Percentiles rank a stretch among this genome's conserved stretches.
Evolutionary conservation across 2,797 vertebrate species (phyloP).

Genomic region (Acanthornis magna): DNA sequence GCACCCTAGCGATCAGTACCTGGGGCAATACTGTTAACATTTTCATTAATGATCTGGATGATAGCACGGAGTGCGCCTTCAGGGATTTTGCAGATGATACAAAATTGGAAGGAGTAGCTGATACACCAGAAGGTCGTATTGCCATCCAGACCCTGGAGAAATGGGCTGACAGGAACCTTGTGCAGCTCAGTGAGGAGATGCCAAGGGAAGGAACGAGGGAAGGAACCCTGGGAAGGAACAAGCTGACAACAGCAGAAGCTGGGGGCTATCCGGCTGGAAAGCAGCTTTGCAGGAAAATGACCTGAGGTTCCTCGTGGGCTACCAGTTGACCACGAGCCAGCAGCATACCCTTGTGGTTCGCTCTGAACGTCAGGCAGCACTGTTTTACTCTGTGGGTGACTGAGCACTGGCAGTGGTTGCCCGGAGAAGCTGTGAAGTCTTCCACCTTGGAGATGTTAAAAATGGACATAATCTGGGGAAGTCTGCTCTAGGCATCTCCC

Average conservation of each 20-base stretch:
- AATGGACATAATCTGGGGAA: not conserved
- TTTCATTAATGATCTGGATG: not conserved
- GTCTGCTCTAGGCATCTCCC: not conserved
- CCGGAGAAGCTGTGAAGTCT: not conserved
- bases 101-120: not conserved
- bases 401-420: not conserved
- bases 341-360: not conserved
- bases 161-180: not conserved
- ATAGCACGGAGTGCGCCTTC: not conserved
- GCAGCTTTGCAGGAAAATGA: not conserved
- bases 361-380: not conserved
- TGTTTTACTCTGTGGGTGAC: not conserved
- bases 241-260: not conserved
- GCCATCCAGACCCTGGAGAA: not conserved
- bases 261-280: not conserved
- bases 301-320: not conserved
- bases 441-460: not conserved
- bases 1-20: not conserved
- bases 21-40: not conserved
- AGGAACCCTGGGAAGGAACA: not conserved
- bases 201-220: too few species aligned
- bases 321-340: not conserved
- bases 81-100: not conserved
- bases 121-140: rapidly evolving
- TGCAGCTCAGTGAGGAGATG: not conserved